These are phyloP conservation scores for Odontamblyopus lacepedii DNA, from an alignment of 2,797 vertebrate genomes.

Conservation along the genomic window DNA sequence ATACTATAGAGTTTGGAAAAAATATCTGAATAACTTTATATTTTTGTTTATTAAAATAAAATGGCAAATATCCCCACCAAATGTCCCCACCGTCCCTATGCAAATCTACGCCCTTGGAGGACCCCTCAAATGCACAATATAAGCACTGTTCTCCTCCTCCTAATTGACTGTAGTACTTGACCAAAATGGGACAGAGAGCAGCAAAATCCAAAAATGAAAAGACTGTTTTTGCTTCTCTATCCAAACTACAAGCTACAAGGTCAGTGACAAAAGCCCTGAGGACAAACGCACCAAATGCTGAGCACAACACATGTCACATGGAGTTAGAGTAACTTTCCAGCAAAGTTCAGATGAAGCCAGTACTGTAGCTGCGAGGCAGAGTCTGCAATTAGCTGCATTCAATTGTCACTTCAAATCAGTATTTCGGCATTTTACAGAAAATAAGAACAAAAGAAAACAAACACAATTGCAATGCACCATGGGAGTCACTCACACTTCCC, in stretches of 20 bases:
- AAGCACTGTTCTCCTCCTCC: constrained; percentile 1
- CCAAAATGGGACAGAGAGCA: background rate
- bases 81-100: no score
- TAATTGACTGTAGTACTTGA: constrained; percentile 8
- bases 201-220: constrained; percentile 1
- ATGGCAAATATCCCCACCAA: no score
- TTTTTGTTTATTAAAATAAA: no score
- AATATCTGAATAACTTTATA: no score
- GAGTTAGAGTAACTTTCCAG: constrained; percentile 48
- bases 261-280: constrained; percentile 41
- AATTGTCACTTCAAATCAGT: constrained; percentile 1
- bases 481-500: no score
- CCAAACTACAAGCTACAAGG: constrained; percentile 20
- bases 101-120: background rate
- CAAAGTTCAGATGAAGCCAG: constrained; percentile 28
- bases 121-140: background rate
- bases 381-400: background rate
- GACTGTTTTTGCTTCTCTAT: constrained; percentile 8
- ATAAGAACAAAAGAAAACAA: no score
- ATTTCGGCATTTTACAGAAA: background rate
- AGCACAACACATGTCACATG: constrained; percentile 49
- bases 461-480: no score
- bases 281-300: constrained; percentile 50
- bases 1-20: no score
- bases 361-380: background rate